Evolutionary conservation across 2,888 invertebrate species (phyloP).

Genomic region (Drosophila hamatofila): DNA sequence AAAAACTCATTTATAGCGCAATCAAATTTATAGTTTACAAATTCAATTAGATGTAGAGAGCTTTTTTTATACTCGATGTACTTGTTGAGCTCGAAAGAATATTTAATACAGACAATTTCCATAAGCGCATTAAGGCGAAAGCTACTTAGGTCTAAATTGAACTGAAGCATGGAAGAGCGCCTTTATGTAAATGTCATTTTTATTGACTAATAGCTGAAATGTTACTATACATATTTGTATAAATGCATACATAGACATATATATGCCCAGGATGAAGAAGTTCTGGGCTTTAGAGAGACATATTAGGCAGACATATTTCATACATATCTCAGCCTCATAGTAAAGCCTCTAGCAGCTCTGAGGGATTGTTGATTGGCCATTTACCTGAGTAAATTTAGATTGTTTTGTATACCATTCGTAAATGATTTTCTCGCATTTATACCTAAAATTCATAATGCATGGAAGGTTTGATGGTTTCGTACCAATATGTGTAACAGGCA

Average conservation of each 20-base stretch:
- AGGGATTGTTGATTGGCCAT: neutral
- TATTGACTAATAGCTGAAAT: neutral
- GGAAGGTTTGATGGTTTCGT: neutral
- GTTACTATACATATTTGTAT: neutral
- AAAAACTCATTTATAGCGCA: slow-evolving; percentile 2
- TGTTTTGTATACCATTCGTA: neutral
- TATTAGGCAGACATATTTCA: neutral
- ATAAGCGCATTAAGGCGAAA: neutral
- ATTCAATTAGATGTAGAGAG: neutral
- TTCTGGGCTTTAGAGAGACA: no score
- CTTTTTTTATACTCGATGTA: neutral
- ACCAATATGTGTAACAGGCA: neutral
- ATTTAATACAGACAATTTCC: neutral
- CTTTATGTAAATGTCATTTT: neutral
- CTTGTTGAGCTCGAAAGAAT: neutral
- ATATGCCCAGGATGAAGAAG: neutral
- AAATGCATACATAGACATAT: neutral
- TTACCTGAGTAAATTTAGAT: neutral
- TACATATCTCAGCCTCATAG: neutral
- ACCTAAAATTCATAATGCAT: neutral
- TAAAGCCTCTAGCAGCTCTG: neutral
- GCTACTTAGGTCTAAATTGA: neutral
- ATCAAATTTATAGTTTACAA: no score
- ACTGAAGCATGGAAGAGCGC: neutral
- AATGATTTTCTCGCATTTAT: neutral